phyloP scores from a whole-genome alignment of 2,797 vertebrate species.

The Coregonus ussuriensis region DNA sequence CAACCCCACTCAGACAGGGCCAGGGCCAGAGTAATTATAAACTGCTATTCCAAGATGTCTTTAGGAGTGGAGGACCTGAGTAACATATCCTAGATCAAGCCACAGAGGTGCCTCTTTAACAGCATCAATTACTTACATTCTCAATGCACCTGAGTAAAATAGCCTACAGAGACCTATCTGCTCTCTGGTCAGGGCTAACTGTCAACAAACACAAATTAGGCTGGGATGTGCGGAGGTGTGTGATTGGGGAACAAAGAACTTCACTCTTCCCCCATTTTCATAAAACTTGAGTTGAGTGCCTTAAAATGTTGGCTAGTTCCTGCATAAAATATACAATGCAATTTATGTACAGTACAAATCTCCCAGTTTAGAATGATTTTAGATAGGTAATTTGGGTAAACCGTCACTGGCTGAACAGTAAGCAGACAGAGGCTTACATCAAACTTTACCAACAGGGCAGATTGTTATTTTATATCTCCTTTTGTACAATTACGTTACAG shows the following conservation, averaged over 20 bases:
- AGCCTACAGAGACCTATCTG: not conserved
- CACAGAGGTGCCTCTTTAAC: slow-evolving; percentile 4
- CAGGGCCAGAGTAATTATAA: slow-evolving; percentile 54
- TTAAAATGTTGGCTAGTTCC: not conserved
- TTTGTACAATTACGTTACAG: not conserved
- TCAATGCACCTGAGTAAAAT: not conserved
- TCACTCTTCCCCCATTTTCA: not conserved
- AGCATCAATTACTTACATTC: not conserved
- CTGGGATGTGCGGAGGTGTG: slow-evolving; percentile 3
- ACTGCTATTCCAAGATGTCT: slow-evolving; percentile 50
- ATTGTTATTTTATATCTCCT: not conserved
- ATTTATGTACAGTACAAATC: not conserved
- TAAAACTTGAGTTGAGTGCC: not conserved
- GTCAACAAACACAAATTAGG: not conserved
- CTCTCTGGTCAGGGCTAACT: slow-evolving; percentile 9
- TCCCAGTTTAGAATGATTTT: not conserved
- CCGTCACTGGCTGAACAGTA: not conserved
- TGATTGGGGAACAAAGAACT: slow-evolving; percentile 26
- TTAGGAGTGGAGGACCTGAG: slow-evolving; percentile 26
- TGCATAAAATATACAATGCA: not conserved
- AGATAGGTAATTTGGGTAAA: not conserved
- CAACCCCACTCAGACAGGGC: slow-evolving; percentile 20
- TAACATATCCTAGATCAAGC: slow-evolving; percentile 21
- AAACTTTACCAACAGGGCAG: not conserved
- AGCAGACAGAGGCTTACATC: not conserved